Base-by-base conservation (phyloP, 2,113 vertebrate species). In the Poecilia latipinna region DNA sequence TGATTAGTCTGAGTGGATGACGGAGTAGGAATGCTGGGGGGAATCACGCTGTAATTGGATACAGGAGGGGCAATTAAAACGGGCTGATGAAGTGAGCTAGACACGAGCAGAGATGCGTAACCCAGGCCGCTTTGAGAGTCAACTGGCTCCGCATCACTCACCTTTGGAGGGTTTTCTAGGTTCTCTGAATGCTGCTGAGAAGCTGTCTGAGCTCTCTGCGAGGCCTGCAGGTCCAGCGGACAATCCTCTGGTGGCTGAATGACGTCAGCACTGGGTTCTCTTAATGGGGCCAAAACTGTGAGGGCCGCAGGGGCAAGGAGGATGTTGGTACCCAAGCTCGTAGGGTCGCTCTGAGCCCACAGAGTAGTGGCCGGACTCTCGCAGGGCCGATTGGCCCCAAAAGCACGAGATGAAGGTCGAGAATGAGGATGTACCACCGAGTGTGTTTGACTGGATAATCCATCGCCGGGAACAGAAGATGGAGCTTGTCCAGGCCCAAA, bases 291-390 rank as follows among this genome's bases (percentile, higher is more conserved):
- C 0, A 95, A 94, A 24, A 99, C 94, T 1, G 92, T 93, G 0
- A 97, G 97, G 2, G 98, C 97, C 7, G 98, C 97, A 0, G 98
- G 98, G 28, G 97, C 97, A 0, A 99, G 88, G 5, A 99, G 93
- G 63, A 99, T 96, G 4, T 95, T 98, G 17, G 95, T 93, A 6
- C 95, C 94, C 62, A 99, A 95, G 83, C 93, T 96, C 0, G 96
- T 88, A 63, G 97, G 85, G 69, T 99, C 98, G 10, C 91, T 95
- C 73, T 97, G 97, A 28, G 98, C 98, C 98, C 98, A 99, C 2
- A 99, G 84, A 33, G 98, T 98, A 0, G 98, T 97, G 3, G 97
- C 98, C 1, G 98, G 97, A 72, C 98, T 99, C 68, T 99, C 97
- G n/a, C 96, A 98, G 69, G 96, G 96, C 37, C 95, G 94, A 42